These are phyloP conservation scores for Podarcis muralis DNA, from an alignment of 2,113 vertebrate species.

Conservation along the genomic window DNA sequence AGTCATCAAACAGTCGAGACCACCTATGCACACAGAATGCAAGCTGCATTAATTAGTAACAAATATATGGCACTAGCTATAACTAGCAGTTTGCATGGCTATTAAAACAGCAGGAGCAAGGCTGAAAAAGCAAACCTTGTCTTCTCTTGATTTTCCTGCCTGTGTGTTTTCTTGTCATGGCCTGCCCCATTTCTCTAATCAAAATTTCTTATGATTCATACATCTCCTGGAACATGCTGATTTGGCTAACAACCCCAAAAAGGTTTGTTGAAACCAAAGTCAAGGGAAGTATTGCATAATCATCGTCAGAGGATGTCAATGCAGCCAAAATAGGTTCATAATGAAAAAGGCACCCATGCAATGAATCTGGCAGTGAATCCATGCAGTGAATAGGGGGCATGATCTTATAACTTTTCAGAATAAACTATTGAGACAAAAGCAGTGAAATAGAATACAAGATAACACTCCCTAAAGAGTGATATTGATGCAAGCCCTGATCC, in stretches of 20 bases:
- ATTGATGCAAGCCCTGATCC: neutral
- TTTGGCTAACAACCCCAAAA: slow-evolving; percentile 42
- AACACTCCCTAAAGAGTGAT: neutral
- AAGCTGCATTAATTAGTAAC: neutral
- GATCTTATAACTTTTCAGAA: slow-evolving; percentile 17
- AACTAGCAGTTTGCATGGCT: neutral
- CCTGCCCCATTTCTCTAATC: slow-evolving; percentile 69
- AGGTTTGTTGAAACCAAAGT: slow-evolving; percentile 40
- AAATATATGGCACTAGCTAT: neutral
- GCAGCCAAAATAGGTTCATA: slow-evolving; percentile 32
- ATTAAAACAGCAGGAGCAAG: neutral
- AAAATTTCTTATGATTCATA: slow-evolving; percentile 58
- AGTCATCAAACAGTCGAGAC: neutral
- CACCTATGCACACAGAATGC: neutral
- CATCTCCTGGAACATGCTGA: slow-evolving; percentile 53
- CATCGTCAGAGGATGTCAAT: slow-evolving; percentile 26
- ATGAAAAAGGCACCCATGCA: neutral
- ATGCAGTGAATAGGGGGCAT: neutral
- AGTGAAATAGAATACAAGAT: neutral
- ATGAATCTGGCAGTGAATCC: slow-evolving; percentile 30
- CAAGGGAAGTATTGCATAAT: neutral
- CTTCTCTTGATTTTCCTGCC: slow-evolving; percentile 20
- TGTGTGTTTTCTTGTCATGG: slow-evolving; percentile 60
- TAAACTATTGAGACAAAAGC: slow-evolving; percentile 13
- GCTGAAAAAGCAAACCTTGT: slow-evolving; percentile 37